Evolutionary conservation across 2,888 invertebrate genomes (phyloP), one percentile per base, ranked within the genome.

Genomic region (Anaspis maculata): DNA sequence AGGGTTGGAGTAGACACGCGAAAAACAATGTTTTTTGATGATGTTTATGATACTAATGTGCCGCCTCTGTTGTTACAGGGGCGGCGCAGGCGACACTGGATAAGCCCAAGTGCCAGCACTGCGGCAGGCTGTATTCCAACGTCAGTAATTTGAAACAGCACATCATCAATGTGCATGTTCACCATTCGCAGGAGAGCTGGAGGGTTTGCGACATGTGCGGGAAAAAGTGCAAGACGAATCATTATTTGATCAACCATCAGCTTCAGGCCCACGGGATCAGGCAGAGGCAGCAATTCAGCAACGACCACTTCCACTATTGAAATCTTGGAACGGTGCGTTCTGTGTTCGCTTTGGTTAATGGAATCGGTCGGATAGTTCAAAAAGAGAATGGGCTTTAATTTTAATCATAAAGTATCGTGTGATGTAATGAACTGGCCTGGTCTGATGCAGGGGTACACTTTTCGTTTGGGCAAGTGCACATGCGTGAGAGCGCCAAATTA

Each of bases 161-260:
- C 68, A 76, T 80, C 67, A 78, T 78, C 68, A 81, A 81, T 67
- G 79, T 81, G 63, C 81, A 81, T 69, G 75, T 76, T 62, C 73
- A 75, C 66, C 74, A 78, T 52, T 74, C 77, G 57, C 73, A 77
- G 57, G 77, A 79, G 61, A 74, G 76, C 62, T 79, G 80, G 78
- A 77, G 76, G 59, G 74, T 76, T 57, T 81, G 81, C 68, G 74
- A 75, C 62, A 74, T 79, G 59, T 80, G 81, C 70, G 79, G 79
- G 58, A 80, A 80, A 68, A 76, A 75, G 61, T 79, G 79, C 72
- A 81, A 81, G 69, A 81, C 81, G 56, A 77, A 79, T 67, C 81
- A 81, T 67, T 81, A 82, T 65, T 73, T 81, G 59, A 79, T 79
- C 71, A 80, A 80, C 68, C 80, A 81, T 66, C 78, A 80, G 63